Evolutionary conservation across 2,888 invertebrate species (phyloP), one percentile per base, ranked within the genome.

Genomic region (Patella depressa): DNA sequence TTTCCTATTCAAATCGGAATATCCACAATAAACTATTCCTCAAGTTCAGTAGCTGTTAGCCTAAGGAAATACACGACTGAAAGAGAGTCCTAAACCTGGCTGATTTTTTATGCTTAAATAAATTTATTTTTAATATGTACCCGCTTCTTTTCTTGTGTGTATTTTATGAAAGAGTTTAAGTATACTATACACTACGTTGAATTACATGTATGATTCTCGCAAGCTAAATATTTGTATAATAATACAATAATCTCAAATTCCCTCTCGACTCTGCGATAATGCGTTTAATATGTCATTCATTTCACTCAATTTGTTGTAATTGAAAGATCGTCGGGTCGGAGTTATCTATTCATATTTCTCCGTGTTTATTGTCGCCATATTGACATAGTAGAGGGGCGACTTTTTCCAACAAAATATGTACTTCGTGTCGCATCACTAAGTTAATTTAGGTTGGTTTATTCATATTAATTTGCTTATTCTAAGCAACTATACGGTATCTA

Each of bases 201-300:
- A 65, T 65, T 65, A 65, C 65, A 65, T 65, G 65, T 65, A 24
- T 65, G 24, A 65, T 65, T 65, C 24, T 65, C 65, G 19, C 24
- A 65, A 65, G 65, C 65, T 65, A 19, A 65, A 65, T 65, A 65
- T 65, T 65, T 65, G 65, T 65, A 65, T 65, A 24, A 65, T 24
- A 65, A 65, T 65, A 65, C 65, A 65, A 65, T 65, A 5, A 65
- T 24, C 19, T 65, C 24, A 65, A 65, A 65, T 65, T 65, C 65
- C 24, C 65, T 65, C 19, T 65, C 65, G 65, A 65, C 65, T 65
- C 65, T 19, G 12, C 19, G 19, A 65, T 65, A 65, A 65, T 65
- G 65, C 65, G 65, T 65, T 65, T 65, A 65, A 65, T 65, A 65
- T 65, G 19, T 65, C 24, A 65, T 65, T 65, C 65, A 65, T 65